Evolutionary conservation across 2,113 vertebrate species (phyloP).

Genomic region (Prinia subflava): DNA sequence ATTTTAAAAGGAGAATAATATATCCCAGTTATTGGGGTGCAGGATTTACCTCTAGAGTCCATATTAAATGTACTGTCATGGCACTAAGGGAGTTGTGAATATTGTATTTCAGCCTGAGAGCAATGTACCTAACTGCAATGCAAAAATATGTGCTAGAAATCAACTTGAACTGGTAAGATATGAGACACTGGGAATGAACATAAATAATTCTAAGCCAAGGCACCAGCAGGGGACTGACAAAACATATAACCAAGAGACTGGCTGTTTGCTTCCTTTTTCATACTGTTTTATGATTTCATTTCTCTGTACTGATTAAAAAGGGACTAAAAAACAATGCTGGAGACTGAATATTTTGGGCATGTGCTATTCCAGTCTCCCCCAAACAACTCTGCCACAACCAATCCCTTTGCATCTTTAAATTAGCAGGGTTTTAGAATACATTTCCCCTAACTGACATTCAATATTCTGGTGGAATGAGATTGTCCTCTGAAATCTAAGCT

Average conservation of each 20-base stretch:
- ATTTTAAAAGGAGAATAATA: not conserved
- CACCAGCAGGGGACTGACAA: slow-evolving; percentile 52
- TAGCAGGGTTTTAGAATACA: not conserved
- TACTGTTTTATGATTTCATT: slow-evolving; percentile 50
- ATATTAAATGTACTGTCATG: not conserved
- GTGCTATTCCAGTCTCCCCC: not conserved
- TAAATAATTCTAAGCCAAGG: slow-evolving; percentile 54
- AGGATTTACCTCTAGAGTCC: not conserved
- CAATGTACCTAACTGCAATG: not conserved
- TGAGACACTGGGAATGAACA: slow-evolving; percentile 36
- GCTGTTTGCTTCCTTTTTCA: slow-evolving; percentile 42
- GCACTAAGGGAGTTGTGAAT: slow-evolving; percentile 5
- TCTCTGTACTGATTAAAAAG: slow-evolving; percentile 57
- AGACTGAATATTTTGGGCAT: not conserved
- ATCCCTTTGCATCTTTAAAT: not conserved
- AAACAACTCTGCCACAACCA: not conserved
- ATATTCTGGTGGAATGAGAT: not conserved
- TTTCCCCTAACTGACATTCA: not conserved
- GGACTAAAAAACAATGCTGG: slow-evolving; percentile 3
- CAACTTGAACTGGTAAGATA: slow-evolving; percentile 15
- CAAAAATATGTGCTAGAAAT: slow-evolving; percentile 38
- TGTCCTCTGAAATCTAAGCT: not conserved
- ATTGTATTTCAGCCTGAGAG: not conserved
- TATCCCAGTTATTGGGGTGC: accelerated
- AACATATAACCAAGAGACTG: slow-evolving; percentile 35